phyloP scores from a whole-genome alignment of 2,888 invertebrate genomes.

The Ormyrus rosae region DNA sequence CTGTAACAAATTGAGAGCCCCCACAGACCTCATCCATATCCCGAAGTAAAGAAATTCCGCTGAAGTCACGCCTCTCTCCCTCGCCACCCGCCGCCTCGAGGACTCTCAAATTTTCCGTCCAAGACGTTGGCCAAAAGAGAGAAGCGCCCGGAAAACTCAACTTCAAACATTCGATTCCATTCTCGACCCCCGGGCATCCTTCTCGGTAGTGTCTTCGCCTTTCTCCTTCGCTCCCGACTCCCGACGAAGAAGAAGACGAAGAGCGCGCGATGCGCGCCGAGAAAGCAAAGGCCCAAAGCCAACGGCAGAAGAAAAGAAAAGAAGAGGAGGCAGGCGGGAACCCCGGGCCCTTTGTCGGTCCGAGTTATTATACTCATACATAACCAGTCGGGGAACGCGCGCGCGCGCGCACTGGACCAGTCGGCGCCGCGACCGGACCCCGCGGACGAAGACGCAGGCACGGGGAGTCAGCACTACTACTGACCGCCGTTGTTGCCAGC shows the following conservation, averaged over 20 bases:
- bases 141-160: no score
- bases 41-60: no score
- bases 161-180: constrained; percentile 21
- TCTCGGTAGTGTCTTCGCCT: constrained; percentile 35
- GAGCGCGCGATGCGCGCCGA: constrained; percentile 23
- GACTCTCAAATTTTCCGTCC: constrained; percentile 1
- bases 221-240: not conserved
- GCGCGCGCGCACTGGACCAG: constrained; percentile 35
- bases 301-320: not conserved
- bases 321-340: not conserved
- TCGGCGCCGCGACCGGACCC: not conserved
- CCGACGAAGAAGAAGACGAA: constrained; percentile 22
- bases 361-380: constrained; percentile 36
- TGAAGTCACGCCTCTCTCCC: constrained; percentile 24
- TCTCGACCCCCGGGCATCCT: constrained; percentile 13
- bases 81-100: not conserved
- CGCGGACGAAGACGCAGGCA: not conserved
- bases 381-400: constrained; percentile 45
- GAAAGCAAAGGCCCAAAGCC: not conserved
- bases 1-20: not conserved
- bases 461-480: not conserved
- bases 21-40: no score
- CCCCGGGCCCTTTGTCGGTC: not conserved
- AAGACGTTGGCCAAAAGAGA: constrained; percentile 8
- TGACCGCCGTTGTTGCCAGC: constrained; percentile 21